These are phyloP conservation scores for Hyles lineata DNA, from an alignment of 2,888 invertebrate species.

Conservation along the genomic window DNA sequence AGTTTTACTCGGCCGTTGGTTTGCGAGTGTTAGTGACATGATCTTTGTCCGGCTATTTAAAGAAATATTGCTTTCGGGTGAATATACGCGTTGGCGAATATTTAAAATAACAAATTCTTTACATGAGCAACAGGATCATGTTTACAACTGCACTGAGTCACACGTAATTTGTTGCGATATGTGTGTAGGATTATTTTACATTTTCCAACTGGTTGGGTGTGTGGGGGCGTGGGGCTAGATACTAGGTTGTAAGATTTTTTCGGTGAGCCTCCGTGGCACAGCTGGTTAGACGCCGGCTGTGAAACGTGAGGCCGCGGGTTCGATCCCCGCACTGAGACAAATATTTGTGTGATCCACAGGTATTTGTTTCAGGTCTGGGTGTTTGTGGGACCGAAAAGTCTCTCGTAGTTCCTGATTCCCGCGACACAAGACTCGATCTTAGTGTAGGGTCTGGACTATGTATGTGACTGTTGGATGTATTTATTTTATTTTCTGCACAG, in stretches of 20 bases:
- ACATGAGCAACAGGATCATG: constrained; percentile 14
- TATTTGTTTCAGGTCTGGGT: no score
- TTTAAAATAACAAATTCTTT: constrained; percentile 24
- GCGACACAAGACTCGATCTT: no score
- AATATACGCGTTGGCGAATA: constrained; percentile 10
- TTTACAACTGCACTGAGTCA: neutral
- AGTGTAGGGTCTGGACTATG: no score
- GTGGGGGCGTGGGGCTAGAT: neutral
- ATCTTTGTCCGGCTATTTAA: constrained; percentile 11
- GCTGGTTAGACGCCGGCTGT: no score
- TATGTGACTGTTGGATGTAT: no score
- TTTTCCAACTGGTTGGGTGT: neutral
- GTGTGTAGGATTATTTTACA: neutral
- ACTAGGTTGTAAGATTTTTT: neutral
- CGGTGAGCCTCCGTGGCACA: no score
- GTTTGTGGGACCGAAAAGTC: no score
- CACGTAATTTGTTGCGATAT: neutral
- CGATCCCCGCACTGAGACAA: no score
- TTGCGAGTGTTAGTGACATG: constrained; percentile 8
- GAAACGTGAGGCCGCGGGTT: no score
- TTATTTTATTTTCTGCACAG: neutral
- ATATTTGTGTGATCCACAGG: no score
- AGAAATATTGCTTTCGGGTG: constrained; percentile 23
- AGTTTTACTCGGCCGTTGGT: neutral
- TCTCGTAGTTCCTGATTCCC: no score